Evolutionary conservation across 2,888 invertebrate species (phyloP).

Genomic region (Ectemnius cavifrons): DNA sequence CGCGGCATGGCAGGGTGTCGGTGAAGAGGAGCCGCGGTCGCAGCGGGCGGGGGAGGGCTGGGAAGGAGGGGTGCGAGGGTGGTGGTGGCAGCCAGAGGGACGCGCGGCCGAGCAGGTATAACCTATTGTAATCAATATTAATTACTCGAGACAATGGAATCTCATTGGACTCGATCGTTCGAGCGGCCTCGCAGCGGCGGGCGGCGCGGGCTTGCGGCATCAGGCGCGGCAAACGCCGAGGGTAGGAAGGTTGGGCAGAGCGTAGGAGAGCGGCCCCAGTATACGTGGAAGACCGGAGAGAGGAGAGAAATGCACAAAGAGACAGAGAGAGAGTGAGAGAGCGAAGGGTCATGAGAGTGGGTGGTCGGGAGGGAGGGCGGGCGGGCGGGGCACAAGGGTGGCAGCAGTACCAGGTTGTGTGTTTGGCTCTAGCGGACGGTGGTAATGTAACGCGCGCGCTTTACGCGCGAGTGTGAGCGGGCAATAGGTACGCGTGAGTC

Average conservation of each 20-base stretch:
- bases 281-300: conserved; percentile 22
- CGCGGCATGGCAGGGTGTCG: conserved; percentile 3
- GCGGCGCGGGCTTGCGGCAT: conserved; percentile 24
- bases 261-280: conserved; percentile 16
- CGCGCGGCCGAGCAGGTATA: conserved; percentile 73
- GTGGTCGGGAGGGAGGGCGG: conserved; percentile 44
- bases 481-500: conserved; percentile 50
- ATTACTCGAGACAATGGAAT: conserved; percentile 79
- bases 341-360: conserved; percentile 47
- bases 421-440: conserved; percentile 61
- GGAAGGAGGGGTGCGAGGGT: neutral
- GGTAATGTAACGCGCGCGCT: conserved; percentile 59
- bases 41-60: conserved; percentile 1
- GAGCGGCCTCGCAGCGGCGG: conserved; percentile 65
- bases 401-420: conserved; percentile 58
- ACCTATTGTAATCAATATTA: conserved; percentile 78
- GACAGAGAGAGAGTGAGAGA: conserved; percentile 3
- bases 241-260: conserved; percentile 23
- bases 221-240: conserved; percentile 27
- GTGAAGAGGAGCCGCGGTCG: conserved; percentile 11
- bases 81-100: conserved; percentile 47
- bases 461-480: conserved; percentile 58
- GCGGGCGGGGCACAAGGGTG: conserved; percentile 36
- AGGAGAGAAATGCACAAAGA: conserved; percentile 28
- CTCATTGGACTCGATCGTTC: conserved; percentile 78